These are phyloP conservation scores for Balaeniceps rex DNA, from an alignment of 2,113 vertebrate species.

Conservation along the genomic window DNA sequence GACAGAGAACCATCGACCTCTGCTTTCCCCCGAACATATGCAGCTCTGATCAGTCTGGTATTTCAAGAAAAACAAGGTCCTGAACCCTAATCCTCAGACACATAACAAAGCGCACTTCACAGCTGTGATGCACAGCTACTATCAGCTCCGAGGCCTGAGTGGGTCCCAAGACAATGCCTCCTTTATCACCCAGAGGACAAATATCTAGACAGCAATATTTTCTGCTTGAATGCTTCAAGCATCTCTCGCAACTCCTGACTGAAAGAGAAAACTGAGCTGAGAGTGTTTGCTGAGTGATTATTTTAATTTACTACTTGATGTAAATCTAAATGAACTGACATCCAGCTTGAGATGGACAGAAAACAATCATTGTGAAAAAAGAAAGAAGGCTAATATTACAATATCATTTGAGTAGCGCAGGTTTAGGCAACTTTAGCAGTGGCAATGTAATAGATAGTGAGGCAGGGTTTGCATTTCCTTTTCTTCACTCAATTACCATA, in stretches of 20 bases:
- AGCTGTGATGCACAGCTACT: slow-evolving; percentile 87
- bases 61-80: slow-evolving; percentile 92
- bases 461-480: slow-evolving; percentile 44
- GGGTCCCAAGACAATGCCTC: slow-evolving; percentile 90
- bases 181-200: slow-evolving; percentile 94
- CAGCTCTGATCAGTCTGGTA: slow-evolving; percentile 87
- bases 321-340: slow-evolving; percentile 99
- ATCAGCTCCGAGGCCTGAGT: slow-evolving; percentile 85
- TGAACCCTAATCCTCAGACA: slow-evolving; percentile 90
- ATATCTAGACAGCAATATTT: slow-evolving; percentile 96
- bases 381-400: slow-evolving; percentile 64
- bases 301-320: slow-evolving; percentile 98
- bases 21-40: slow-evolving; percentile 83
- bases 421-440: slow-evolving; percentile 71
- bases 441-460: slow-evolving; percentile 50
- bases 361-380: slow-evolving; percentile 78
- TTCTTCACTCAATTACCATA: slow-evolving; percentile 77
- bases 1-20: slow-evolving; percentile 85
- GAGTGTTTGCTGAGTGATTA: slow-evolving; percentile 94
- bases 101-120: slow-evolving; percentile 92
- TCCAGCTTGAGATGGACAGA: slow-evolving; percentile 86
- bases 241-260: slow-evolving; percentile 81
- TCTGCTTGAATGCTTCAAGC: slow-evolving; percentile 87
- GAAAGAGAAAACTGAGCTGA: slow-evolving; percentile 81
- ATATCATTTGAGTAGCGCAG: slow-evolving; percentile 64